Evolutionary conservation across 1,140 invertebrate species (phyloP), one percentile per base, ranked within the genome.

Genomic region (Goniozus legneri): DNA sequence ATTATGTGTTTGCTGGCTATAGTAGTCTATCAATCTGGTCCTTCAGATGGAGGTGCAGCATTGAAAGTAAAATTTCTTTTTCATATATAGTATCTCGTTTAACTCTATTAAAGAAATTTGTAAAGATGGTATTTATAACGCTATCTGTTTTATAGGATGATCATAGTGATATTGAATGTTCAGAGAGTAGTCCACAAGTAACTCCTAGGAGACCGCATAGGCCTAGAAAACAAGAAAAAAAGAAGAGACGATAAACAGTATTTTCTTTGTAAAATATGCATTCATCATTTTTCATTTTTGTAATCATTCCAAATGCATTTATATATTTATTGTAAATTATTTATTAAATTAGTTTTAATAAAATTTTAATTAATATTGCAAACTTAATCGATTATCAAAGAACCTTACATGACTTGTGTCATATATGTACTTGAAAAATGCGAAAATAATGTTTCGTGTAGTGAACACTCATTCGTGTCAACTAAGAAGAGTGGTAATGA

Each of bases 151-250:
- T 61, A 13, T 22, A 77, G 75, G 73, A 77, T 47, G 73, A 77
- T 46, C 65, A 64, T 3, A 77, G 73, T 22, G 75, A 77, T 24
- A 65, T 76, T 0, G 75, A 77, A 47, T 77, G 68, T 34, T 76
- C 73, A 0, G 73, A 76, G 56, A 77, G 73, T 31, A 77, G 75
- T 60, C 75, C 75, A 2, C 73, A 77, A 46, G 73, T 75, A 15
- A 77, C 75, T 7, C 75, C 73, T 0, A 60, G 75, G 35, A 65
- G 66, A 54, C 75, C 73, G 1, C 75, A 77, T 50, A 58, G 71
- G 31, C 67, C 70, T 4, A 54, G 74, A 42, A 75, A 75, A 15
- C 73, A 75, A 47, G 74, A 76, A 33, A 75, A 76, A 46, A 76
- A 76, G 39, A 76, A 76, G 45, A 64, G 74, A 44, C 73, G 74